Conservation (phyloP, 2,797 vertebrate genomes). For the Carcharodon carcharias region DNA sequence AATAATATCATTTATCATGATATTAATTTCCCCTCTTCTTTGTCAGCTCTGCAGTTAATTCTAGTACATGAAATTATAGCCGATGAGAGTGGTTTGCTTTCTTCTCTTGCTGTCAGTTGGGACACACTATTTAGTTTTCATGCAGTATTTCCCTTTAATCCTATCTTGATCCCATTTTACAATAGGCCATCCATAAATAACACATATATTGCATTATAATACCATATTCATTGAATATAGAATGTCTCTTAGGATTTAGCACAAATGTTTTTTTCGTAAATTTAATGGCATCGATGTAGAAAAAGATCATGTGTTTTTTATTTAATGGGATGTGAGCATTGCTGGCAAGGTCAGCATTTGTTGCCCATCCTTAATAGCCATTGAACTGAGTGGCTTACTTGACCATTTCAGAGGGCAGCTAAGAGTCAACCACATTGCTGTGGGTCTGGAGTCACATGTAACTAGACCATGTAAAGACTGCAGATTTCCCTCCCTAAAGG, state of each 20-base stretch:
- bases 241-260: background rate
- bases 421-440: background rate
- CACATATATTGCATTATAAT: background rate
- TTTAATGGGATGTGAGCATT: too few species aligned
- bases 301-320: background rate
- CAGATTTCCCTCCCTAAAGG: background rate
- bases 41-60: constrained; percentile 35
- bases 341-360: too few species aligned
- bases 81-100: constrained; percentile 31
- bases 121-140: constrained; percentile 27
- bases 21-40: constrained; percentile 34
- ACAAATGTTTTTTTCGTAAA: constrained; percentile 10
- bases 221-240: background rate
- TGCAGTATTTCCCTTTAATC: constrained; percentile 27
- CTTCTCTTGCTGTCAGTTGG: constrained; percentile 29
- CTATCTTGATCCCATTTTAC: constrained; percentile 23
- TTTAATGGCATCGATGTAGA: background rate
- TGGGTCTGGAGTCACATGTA: background rate
- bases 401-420: background rate
- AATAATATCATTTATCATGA: constrained; percentile 39
- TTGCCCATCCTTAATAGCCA: too few species aligned
- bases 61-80: constrained; percentile 38
- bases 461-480: background rate
- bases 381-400: background rate
- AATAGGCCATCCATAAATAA: background rate